Conservation (phyloP, 2,113 vertebrate species). For the Columba livia region DNA sequence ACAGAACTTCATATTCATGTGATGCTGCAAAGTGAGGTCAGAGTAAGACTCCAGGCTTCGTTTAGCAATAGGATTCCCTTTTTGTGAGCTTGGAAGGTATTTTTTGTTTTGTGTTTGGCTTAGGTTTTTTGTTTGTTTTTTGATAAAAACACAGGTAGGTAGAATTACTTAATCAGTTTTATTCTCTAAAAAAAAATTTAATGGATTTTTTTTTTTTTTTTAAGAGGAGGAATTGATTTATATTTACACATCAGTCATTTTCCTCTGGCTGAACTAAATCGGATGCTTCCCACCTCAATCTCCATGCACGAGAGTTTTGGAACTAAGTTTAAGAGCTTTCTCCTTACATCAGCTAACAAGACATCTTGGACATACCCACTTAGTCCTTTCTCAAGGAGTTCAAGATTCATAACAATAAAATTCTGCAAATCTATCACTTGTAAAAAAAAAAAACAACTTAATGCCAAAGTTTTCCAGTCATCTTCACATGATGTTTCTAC, state of each 20-base stretch:
- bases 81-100: not conserved
- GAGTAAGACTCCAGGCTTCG: not conserved
- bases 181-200: not conserved
- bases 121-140: not conserved
- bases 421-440: not conserved
- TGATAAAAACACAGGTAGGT: not conserved
- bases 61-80: not conserved
- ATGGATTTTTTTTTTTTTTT: not conserved
- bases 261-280: not conserved
- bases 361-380: not conserved
- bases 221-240: not conserved
- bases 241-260: not conserved
- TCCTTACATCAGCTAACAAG: not conserved
- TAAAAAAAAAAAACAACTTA: not conserved
- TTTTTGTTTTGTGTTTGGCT: not conserved
- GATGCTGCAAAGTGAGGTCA: not conserved
- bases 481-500: not conserved
- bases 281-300: not conserved
- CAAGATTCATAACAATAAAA: not conserved
- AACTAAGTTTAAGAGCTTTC: not conserved
- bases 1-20: not conserved
- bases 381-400: not conserved
- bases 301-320: not conserved
- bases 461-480: not conserved
- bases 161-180: not conserved